Evolutionary conservation across 2,888 invertebrate genomes (phyloP), one percentile per base, ranked within the genome.

Genomic region (Brenthis hecate): DNA sequence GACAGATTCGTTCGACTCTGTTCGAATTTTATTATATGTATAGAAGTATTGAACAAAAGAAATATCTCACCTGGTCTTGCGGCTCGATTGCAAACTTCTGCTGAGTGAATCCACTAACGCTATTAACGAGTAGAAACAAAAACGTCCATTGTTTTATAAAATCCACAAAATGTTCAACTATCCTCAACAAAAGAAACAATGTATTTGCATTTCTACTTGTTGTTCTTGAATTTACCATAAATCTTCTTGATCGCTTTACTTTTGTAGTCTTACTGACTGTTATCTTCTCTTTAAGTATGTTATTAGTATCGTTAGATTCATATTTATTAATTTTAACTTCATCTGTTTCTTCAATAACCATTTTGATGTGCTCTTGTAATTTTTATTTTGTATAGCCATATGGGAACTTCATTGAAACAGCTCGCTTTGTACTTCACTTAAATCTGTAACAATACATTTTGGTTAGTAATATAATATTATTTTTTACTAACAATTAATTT

Each of bases 11-110:
- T 19, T n/a, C 23, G 23, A 28, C 5, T 28, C 28, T 19, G 19
- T 19, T 19, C 4, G 4, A 28, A 28, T 28, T 4, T 28, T 28
- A 28, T 28, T 28, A 28, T 28, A 28, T 23, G 23, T 23, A 23
- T 3, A 28, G 3, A n/a, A 32, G 6, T 8, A 23, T n/a, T n/a
- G 8, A 28, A 61, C 13, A 56, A 28, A 13, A 36, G 66, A 65
- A 51, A 13, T 58, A 69, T 75, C 85, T 83, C 69, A 92, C 92
- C 88, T 92, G 92, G 81, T 92, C 92, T 70, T 92, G 91, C 0
- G 92, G 92, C 56, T 92, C 92, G 23, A 92, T 89, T 0, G 91
- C 92, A 75, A 92, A 92, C 73, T 87, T 87, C 78, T 92, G 92
- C 65, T 91, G 91, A 61, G 80, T 85, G 68, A 81, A 81, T n/a